Conservation (phyloP, 2,113 vertebrate genomes). For the human region DNA sequence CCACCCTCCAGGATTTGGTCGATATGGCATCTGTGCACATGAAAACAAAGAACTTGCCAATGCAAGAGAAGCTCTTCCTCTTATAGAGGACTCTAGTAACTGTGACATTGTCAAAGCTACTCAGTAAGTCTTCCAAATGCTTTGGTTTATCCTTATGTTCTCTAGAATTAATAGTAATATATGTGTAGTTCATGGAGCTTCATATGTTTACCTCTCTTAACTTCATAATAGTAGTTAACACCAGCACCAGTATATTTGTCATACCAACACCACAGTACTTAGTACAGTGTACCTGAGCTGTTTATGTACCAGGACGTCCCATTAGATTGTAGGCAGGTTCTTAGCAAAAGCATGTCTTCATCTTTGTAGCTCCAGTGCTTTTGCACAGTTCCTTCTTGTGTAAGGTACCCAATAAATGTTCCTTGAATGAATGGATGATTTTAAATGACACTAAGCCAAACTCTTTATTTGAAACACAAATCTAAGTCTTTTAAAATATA, state of each 20-base stretch:
- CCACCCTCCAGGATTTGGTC: conserved; percentile 81
- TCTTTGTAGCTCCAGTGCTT: background rate
- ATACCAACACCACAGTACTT: background rate
- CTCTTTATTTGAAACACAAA: background rate
- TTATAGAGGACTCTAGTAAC: conserved; percentile 89
- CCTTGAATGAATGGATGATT: conserved; percentile 15
- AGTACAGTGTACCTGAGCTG: background rate
- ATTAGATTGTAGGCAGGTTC: background rate
- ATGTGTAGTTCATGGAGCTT: background rate
- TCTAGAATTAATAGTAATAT: background rate
- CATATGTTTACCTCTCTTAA: background rate
- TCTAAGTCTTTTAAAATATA: conserved; percentile 16
- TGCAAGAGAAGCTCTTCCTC: conserved; percentile 83
- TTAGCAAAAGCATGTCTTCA: background rate
- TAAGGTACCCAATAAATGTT: background rate
- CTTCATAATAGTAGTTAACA: background rate
- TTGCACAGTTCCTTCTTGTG: background rate
- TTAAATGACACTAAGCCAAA: background rate
- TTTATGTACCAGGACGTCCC: background rate
- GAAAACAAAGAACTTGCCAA: conserved; percentile 80
- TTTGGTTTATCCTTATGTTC: background rate
- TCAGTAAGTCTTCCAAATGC: conserved; percentile 88
- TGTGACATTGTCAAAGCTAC: conserved; percentile 97
- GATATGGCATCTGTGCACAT: conserved; percentile 3
- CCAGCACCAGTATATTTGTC: background rate